Conservation (phyloP, 2,113 vertebrate genomes). For the Conger conger region DNA sequence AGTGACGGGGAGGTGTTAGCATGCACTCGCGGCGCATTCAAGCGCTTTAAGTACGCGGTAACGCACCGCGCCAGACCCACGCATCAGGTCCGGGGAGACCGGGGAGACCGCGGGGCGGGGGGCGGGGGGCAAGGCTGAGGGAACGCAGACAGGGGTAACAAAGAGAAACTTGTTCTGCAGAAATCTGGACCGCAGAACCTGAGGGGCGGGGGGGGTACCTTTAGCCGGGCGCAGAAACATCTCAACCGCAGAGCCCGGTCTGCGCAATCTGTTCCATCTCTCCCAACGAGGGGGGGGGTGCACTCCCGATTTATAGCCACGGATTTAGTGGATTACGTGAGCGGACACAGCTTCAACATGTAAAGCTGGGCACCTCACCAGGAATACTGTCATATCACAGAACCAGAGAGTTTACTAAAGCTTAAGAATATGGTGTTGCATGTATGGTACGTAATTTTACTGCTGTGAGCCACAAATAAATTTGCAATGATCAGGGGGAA, state of each 20-base stretch:
- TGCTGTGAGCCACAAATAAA: too few species aligned
- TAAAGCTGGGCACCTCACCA: not conserved
- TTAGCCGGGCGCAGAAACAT: not conserved
- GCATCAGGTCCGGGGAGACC: conserved; percentile 1
- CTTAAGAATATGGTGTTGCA: not conserved
- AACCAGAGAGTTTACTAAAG: not conserved
- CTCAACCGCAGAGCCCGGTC: not conserved
- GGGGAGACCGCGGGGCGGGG: conserved; percentile 21
- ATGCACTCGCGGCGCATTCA: conserved; percentile 36
- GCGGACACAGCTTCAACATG: not conserved
- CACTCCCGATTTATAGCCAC: not conserved
- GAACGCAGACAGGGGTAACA: conserved; percentile 35
- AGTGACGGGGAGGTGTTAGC: conserved; percentile 17
- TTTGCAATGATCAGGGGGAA: too few species aligned
- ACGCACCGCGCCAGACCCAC: conserved; percentile 34
- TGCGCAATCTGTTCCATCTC: not conserved
- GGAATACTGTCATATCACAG: not conserved
- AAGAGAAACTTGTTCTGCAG: conserved; percentile 41
- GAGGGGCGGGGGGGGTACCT: not conserved
- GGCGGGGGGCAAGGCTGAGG: conserved; percentile 41
- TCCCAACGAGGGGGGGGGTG: not conserved
- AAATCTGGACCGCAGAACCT: conserved; percentile 32
- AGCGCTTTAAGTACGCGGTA: conserved; percentile 44
- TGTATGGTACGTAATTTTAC: not conserved
- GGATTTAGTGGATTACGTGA: not conserved